A percentile compares a stretch with the other conserved stretches of the same genome.
These are phyloP conservation scores for Caenorhabditis sinica DNA, from an alignment of 2,888 invertebrate species.

Conservation along the genomic window DNA sequence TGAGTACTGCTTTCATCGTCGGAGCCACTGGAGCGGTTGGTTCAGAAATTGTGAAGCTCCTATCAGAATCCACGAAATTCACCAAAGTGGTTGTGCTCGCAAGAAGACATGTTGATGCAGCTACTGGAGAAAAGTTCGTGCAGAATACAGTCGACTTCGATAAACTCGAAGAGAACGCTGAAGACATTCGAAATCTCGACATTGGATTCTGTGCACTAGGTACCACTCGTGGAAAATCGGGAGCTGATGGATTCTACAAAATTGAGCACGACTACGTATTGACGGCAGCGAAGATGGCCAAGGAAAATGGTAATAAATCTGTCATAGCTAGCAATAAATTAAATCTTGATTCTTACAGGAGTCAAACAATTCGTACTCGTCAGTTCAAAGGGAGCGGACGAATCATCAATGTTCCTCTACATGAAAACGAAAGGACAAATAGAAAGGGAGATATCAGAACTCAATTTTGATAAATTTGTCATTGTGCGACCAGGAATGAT, in stretches of 20 bases:
- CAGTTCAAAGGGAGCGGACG: constrained; percentile 85
- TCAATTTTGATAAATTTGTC: constrained; percentile 71
- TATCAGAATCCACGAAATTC: constrained; percentile 78
- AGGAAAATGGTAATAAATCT: constrained; percentile 76
- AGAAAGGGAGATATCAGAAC: constrained; percentile 69
- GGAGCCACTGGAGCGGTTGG: constrained; percentile 86
- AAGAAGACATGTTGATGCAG: constrained; percentile 37
- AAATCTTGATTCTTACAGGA: constrained; percentile 74
- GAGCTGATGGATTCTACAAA: constrained; percentile 85
- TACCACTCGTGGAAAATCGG: constrained; percentile 85
- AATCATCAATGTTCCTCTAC: constrained; percentile 85
- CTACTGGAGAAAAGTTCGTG: constrained; percentile 68
- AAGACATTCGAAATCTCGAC: constrained; percentile 85
- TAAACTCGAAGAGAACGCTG: constrained; percentile 84
- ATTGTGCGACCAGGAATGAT: constrained; percentile 73
- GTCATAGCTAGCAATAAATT: not conserved
- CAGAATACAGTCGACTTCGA: constrained; percentile 86
- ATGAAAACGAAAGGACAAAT: constrained; percentile 84
- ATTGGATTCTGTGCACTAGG: constrained; percentile 86
- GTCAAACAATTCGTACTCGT: constrained; percentile 85
- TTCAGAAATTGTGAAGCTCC: constrained; percentile 84
- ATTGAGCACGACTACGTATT: constrained; percentile 86
- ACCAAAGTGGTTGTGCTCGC: constrained; percentile 66
- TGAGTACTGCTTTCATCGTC: constrained; percentile 84
- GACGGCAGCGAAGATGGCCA: constrained; percentile 85